These are phyloP conservation scores for Syritta pipiens DNA, from an alignment of 2,888 invertebrate genomes.

Conservation along the genomic window DNA sequence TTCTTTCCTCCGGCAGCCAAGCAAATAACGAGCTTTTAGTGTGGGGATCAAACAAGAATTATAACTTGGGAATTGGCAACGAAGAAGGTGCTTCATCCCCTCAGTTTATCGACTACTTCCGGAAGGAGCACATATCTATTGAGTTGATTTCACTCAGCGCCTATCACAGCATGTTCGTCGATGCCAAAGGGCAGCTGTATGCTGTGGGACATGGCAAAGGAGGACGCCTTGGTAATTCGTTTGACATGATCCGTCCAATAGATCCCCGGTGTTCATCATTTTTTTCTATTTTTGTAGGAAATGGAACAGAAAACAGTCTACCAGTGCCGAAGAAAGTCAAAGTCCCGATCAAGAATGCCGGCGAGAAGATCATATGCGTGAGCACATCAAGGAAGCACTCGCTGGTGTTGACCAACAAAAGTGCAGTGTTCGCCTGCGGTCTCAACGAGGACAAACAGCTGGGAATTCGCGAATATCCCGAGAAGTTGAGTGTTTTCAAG, in stretches of 20 bases:
- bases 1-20: slow-evolving; percentile 74
- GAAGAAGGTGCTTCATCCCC: slow-evolving; percentile 84
- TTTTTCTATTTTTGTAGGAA: slow-evolving; percentile 80
- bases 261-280: no score
- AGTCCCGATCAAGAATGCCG: slow-evolving; percentile 73
- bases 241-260: no score
- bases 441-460: slow-evolving; percentile 84
- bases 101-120: slow-evolving; percentile 85
- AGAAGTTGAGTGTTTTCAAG: slow-evolving; percentile 76
- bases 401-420: slow-evolving; percentile 75
- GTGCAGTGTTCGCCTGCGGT: slow-evolving; percentile 82
- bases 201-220: slow-evolving; percentile 91
- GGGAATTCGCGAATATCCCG: slow-evolving; percentile 81
- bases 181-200: slow-evolving; percentile 81
- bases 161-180: slow-evolving; percentile 77
- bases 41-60: slow-evolving; percentile 93
- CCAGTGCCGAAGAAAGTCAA: slow-evolving; percentile 75
- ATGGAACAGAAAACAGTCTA: slow-evolving; percentile 82
- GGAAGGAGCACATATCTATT: slow-evolving; percentile 82
- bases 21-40: slow-evolving; percentile 84
- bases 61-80: slow-evolving; percentile 87
- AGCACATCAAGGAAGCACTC: slow-evolving; percentile 78
- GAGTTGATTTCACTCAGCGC: slow-evolving; percentile 81
- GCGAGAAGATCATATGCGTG: slow-evolving; percentile 75
- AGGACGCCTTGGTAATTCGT: slow-evolving; percentile 87